Conservation (phyloP, 2,888 invertebrate genomes). For the Acronicta alni region DNA sequence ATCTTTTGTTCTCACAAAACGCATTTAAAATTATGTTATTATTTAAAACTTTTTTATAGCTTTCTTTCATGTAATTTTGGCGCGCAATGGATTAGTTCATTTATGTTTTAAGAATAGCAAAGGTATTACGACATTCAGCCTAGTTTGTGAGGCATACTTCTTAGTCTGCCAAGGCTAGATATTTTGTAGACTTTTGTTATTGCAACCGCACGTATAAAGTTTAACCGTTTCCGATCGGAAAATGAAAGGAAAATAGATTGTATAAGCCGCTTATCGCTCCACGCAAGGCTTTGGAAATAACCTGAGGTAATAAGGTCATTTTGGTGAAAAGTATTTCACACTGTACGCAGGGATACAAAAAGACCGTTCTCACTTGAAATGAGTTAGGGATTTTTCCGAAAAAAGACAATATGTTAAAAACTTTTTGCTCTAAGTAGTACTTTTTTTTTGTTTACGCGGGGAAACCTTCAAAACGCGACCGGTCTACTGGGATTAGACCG, state of each 20-base stretch:
- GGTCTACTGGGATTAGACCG: no score
- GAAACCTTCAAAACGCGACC: no score
- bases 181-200: constrained; percentile 32
- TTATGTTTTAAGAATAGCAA: constrained; percentile 35
- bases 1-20: constrained; percentile 54
- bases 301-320: constrained; percentile 35
- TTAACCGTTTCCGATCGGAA: constrained; percentile 22
- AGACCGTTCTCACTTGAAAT: constrained; percentile 23
- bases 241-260: constrained; percentile 48
- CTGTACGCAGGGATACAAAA: constrained; percentile 30
- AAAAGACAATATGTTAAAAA: constrained; percentile 1
- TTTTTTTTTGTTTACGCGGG: no score
- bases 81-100: constrained; percentile 21
- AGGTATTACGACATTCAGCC: constrained; percentile 38
- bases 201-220: constrained; percentile 20
- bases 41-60: constrained; percentile 34
- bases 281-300: constrained; percentile 33
- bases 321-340: constrained; percentile 36
- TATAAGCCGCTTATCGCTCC: constrained; percentile 36
- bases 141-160: constrained; percentile 29
- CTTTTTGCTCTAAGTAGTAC: no score
- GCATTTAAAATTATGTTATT: constrained; percentile 34
- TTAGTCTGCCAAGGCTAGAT: constrained; percentile 32
- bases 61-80: constrained; percentile 48
- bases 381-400: constrained; percentile 13